Conservation (phyloP, 2,797 vertebrate genomes). For the Macropodus opercularis region DNA sequence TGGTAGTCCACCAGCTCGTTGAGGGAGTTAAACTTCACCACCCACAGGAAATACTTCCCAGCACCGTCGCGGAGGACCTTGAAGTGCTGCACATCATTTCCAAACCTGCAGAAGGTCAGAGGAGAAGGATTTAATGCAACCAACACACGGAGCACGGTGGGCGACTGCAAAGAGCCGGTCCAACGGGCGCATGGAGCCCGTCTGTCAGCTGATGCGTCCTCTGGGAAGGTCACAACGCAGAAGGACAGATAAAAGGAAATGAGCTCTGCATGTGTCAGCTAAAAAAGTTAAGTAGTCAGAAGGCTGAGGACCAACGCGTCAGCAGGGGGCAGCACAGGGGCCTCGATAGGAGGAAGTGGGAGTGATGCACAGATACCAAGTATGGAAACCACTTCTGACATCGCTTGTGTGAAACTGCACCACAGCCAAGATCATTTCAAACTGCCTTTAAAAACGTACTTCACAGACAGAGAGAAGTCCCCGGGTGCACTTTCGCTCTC, state of each 20-base stretch:
- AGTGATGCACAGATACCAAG: slow-evolving; percentile 46
- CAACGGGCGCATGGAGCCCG: slow-evolving; percentile 30
- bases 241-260: slow-evolving; percentile 49
- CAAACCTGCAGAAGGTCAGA: slow-evolving; percentile 83
- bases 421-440: slow-evolving; percentile 9
- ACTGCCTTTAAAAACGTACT: slow-evolving; percentile 84
- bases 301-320: slow-evolving; percentile 7
- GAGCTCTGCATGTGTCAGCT: slow-evolving; percentile 24
- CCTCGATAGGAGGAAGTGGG: slow-evolving; percentile 51
- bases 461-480: slow-evolving; percentile 98
- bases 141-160: slow-evolving; percentile 12
- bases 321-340: slow-evolving; percentile 52
- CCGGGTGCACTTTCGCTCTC: slow-evolving; percentile 99
- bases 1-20: slow-evolving; percentile 99
- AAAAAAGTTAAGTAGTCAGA: slow-evolving; percentile 12
- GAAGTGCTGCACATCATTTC: slow-evolving; percentile 98
- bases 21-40: slow-evolving; percentile 99
- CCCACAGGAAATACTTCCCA: slow-evolving; percentile 99
- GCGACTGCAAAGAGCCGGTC: slow-evolving; percentile 8
- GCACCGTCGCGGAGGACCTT: slow-evolving; percentile 98
- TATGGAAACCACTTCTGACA: slow-evolving; percentile 29
- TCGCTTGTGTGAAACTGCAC: slow-evolving; percentile 6
- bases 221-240: slow-evolving; percentile 28
- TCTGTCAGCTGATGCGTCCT: slow-evolving; percentile 14
- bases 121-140: background rate